phyloP scores from a whole-genome alignment of 2,797 vertebrate species.

The Furcifer pardalis region DNA sequence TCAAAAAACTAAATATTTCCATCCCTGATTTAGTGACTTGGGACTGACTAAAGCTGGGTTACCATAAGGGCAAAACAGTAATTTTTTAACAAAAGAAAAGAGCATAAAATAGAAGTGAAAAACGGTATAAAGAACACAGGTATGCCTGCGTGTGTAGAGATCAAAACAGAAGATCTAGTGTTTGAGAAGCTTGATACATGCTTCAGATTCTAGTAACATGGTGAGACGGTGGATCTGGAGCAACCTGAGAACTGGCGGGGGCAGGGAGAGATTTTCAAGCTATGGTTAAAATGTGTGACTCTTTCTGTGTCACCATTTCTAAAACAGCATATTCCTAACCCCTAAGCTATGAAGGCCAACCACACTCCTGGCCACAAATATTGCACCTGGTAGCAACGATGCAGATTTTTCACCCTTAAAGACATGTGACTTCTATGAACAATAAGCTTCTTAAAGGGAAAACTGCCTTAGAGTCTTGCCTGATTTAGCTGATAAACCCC shows the following conservation, averaged over 20 bases:
- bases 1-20: not conserved
- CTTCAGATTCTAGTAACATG: not conserved
- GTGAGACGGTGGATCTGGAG: not conserved
- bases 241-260: not conserved
- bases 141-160: not conserved
- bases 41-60: not conserved
- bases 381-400: not conserved
- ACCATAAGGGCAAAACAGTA: not conserved
- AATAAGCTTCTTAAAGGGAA: not conserved
- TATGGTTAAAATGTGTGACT: not conserved
- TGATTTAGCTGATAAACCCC: not conserved
- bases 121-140: too few relatives aligned
- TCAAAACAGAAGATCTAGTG: not conserved
- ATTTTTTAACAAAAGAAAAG: not conserved
- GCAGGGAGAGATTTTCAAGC: not conserved
- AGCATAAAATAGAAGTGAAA: too few relatives aligned
- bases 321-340: not conserved
- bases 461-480: not conserved
- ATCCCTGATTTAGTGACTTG: not conserved
- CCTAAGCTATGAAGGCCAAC: not conserved
- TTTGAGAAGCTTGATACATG: not conserved
- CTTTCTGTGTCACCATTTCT: not conserved
- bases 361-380: not conserved
- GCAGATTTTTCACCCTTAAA: not conserved
- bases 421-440: not conserved